phyloP scores from a whole-genome alignment of 2,888 invertebrate genomes.

The Drosophila histrio region DNA sequence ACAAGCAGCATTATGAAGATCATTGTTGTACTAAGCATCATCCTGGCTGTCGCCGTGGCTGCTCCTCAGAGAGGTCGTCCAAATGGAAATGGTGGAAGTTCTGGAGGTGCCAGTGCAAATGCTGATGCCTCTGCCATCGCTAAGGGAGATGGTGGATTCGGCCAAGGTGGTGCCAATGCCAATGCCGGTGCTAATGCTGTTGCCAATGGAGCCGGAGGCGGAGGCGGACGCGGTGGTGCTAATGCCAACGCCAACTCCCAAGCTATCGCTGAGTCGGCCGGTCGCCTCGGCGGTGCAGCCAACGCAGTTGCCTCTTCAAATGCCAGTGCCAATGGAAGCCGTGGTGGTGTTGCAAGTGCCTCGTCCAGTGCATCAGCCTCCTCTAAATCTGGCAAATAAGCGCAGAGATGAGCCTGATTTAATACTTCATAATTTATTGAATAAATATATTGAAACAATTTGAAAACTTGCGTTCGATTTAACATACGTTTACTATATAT shows the following conservation, averaged over 20 bases:
- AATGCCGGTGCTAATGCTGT: constrained; percentile 8
- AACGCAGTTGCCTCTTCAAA: constrained; percentile 7
- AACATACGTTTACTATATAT: background rate
- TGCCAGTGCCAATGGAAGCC: background rate
- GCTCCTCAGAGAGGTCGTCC: background rate
- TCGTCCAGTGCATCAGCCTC: constrained; percentile 4
- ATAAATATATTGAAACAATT: constrained; percentile 10
- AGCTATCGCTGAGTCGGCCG: constrained; percentile 6
- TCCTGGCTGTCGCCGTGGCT: constrained; percentile 16
- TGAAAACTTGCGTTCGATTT: background rate
- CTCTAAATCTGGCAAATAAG: constrained; percentile 4
- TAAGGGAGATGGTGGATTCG: background rate
- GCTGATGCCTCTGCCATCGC: constrained; percentile 3
- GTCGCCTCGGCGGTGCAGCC: background rate
- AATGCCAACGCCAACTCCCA: constrained; percentile 33
- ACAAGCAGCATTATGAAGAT: constrained; percentile 8
- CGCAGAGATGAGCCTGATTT: constrained; percentile 8
- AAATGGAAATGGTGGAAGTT: background rate
- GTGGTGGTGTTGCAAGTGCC: constrained; percentile 3
- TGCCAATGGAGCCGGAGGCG: constrained; percentile 4
- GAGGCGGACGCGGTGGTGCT: constrained; percentile 15
- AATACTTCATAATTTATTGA: constrained; percentile 32
- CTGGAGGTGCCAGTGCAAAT: background rate
- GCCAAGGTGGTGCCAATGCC: constrained; percentile 18
- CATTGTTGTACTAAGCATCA: constrained; percentile 7